Evolutionary conservation across 2,888 invertebrate genomes (phyloP).

Genomic region (Sphaerophoria taeniata): DNA sequence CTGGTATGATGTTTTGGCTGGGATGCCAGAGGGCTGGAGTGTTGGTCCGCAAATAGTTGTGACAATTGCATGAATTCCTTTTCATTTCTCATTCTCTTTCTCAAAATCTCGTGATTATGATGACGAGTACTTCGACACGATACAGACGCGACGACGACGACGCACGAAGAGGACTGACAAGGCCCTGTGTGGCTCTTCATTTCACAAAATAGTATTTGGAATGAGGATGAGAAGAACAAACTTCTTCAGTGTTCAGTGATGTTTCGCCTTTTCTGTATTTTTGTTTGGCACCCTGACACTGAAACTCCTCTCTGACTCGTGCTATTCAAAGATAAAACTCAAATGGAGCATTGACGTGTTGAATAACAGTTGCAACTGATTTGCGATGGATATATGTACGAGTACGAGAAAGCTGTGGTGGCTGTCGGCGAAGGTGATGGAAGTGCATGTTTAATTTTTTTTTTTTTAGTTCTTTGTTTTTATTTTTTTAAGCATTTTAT

Average conservation of each 20-base stretch:
- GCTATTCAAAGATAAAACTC: conserved; percentile 36
- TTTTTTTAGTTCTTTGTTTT: conserved; percentile 12
- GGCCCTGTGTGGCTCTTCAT: neutral
- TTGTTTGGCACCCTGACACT: conserved; percentile 10
- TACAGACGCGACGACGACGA: conserved; percentile 5
- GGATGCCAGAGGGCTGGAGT: conserved; percentile 14
- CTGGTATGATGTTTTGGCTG: conserved; percentile 8
- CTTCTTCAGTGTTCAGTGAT: conserved; percentile 1
- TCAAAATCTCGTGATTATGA: conserved; percentile 22
- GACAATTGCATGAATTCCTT: conserved; percentile 71
- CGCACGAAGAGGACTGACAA: conserved; percentile 29
- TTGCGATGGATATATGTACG: neutral
- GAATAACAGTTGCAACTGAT: conserved; percentile 46
- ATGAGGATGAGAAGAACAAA: conserved; percentile 22
- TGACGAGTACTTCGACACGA: conserved; percentile 33
- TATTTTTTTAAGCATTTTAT: conserved; percentile 38
- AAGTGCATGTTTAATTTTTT: conserved; percentile 57
- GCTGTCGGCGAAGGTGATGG: conserved; percentile 39
- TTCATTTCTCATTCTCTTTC: conserved; percentile 52
- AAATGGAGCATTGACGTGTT: conserved; percentile 61
- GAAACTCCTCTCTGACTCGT: neutral
- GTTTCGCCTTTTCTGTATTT: conserved; percentile 12
- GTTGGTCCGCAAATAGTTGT: conserved; percentile 66
- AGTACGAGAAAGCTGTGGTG: conserved; percentile 1
- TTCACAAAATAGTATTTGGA: neutral